Evolutionary conservation across 2,113 vertebrate genomes (phyloP).

Genomic region (Galbula dea): DNA sequence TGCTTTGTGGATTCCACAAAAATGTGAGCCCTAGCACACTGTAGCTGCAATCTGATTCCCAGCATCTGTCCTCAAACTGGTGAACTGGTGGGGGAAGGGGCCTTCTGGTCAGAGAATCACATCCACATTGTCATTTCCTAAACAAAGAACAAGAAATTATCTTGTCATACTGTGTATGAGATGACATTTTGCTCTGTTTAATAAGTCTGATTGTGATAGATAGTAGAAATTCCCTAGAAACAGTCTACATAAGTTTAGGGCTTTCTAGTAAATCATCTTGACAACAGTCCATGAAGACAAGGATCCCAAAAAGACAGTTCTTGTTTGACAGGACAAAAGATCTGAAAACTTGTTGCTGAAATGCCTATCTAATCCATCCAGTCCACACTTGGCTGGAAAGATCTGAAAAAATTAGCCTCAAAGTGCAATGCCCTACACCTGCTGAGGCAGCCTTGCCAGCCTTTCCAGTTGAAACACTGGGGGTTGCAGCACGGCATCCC

Average conservation of each 20-base stretch:
- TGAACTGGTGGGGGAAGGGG: background rate
- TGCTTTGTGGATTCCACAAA: constrained; percentile 35
- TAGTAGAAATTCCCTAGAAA: background rate
- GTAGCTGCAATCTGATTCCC: constrained; percentile 56
- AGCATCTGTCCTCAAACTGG: constrained; percentile 36
- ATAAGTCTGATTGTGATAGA: background rate
- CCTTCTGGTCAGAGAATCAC: background rate
- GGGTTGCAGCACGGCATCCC: background rate
- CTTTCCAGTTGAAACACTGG: background rate
- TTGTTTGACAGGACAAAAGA: background rate
- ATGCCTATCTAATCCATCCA: background rate
- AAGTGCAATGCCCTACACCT: background rate
- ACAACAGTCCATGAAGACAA: background rate
- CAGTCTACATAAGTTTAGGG: background rate
- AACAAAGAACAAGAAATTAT: constrained; percentile 12
- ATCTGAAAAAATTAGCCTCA: background rate
- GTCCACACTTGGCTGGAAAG: background rate
- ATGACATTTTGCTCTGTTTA: background rate
- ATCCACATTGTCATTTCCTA: background rate
- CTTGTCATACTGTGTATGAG: background rate
- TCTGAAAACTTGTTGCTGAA: background rate
- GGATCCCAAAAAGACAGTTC: background rate
- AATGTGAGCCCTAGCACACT: background rate
- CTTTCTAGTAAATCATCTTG: background rate
- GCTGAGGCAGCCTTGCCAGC: background rate